These are phyloP conservation scores for Peromyscus melanophrys DNA, from an alignment of 2,797 vertebrate species.

Conservation along the genomic window DNA sequence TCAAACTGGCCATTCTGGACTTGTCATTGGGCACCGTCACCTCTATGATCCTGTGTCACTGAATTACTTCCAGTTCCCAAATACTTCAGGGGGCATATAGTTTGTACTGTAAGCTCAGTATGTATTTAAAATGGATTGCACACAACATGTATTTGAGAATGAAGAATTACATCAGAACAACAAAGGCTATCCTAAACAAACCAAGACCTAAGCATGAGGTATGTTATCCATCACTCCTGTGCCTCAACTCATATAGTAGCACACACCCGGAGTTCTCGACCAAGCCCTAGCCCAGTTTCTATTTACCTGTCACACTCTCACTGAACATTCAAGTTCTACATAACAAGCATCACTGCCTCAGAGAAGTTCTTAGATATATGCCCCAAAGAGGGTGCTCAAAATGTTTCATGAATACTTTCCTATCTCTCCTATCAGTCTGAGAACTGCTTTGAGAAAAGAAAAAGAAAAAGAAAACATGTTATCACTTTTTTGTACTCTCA, in stretches of 20 bases:
- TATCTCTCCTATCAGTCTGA: neutral
- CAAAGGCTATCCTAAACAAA: neutral
- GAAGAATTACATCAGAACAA: conserved; percentile 8
- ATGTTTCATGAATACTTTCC: conserved; percentile 23
- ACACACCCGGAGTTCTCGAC: neutral
- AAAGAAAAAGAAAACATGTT: neutral
- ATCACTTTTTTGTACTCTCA: neutral
- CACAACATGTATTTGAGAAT: neutral
- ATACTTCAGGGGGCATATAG: conserved; percentile 21
- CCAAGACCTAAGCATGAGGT: neutral
- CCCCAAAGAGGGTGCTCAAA: neutral
- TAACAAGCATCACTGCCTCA: conserved; percentile 35
- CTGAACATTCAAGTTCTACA: conserved; percentile 20
- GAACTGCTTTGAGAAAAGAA: neutral
- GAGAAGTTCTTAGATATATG: conserved; percentile 5
- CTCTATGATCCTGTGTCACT: neutral
- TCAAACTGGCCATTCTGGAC: conserved; percentile 3
- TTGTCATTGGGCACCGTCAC: neutral
- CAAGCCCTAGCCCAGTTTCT: neutral
- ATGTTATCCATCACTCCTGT: neutral
- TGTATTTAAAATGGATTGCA: neutral
- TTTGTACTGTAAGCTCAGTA: conserved; percentile 9
- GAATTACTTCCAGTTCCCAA: conserved; percentile 48
- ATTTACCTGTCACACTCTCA: neutral
- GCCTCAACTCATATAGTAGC: neutral